phyloP scores from a whole-genome alignment of 2,888 invertebrate genomes.

The Pimpla rufipes region DNA sequence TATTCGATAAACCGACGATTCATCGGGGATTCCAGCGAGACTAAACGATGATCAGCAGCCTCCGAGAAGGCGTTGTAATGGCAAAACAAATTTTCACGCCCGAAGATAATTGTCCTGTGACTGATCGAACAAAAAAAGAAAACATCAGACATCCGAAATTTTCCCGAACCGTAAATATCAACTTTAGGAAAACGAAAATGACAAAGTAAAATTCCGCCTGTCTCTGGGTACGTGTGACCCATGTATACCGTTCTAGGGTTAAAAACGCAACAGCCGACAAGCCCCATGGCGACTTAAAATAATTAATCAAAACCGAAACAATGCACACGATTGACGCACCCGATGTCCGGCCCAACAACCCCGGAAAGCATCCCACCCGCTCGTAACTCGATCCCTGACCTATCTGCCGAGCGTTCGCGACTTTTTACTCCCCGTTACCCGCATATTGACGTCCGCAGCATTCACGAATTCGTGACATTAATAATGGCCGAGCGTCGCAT shows the following conservation, averaged over 20 bases:
- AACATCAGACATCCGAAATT: no score
- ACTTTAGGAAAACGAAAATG: background rate
- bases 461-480: constrained; percentile 34
- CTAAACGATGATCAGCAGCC: background rate
- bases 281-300: no score
- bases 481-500: constrained; percentile 39
- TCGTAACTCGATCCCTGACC: constrained; percentile 57
- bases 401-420: constrained; percentile 18
- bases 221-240: no score
- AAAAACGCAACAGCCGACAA: no score
- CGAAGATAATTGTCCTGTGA: constrained; percentile 1
- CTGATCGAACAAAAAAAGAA: background rate
- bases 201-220: no score
- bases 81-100: background rate
- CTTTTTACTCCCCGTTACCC: background rate
- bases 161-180: no score
- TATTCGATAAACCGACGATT: background rate
- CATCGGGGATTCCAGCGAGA: constrained; percentile 9
- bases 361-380: background rate
- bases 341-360: background rate
- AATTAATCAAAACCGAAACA: background rate
- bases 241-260: no score
- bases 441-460: constrained; percentile 23
- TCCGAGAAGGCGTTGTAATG: background rate
- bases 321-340: no score